Evolutionary conservation across 2,113 vertebrate species (phyloP).

Genomic region (Leuciscus idus): DNA sequence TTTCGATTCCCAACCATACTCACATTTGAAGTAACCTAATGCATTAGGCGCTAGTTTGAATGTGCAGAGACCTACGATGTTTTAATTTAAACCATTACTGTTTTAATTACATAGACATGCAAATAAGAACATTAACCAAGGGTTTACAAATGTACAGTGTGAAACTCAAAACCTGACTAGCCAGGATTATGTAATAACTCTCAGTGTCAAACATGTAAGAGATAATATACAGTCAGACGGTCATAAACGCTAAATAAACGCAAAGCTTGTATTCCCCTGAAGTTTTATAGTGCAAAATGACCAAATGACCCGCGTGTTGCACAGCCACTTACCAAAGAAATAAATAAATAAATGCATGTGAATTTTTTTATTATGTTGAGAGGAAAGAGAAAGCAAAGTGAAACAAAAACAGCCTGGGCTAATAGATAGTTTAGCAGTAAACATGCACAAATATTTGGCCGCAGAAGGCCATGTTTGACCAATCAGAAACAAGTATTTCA

Average conservation of each 20-base stretch:
- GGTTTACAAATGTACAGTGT: not conserved
- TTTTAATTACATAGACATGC: not conserved
- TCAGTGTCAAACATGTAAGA: not conserved
- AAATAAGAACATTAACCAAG: not conserved
- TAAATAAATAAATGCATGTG: not conserved
- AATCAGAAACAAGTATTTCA: not conserved
- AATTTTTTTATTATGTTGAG: not conserved
- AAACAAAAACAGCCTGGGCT: not conserved
- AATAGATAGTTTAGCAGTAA: not conserved
- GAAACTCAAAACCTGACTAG: not conserved
- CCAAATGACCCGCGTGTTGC: not conserved
- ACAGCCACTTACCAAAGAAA: not conserved
- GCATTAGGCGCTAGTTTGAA: not conserved
- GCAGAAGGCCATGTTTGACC: not conserved
- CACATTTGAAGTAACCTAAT: not conserved
- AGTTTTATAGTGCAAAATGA: not conserved
- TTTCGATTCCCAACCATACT: not conserved
- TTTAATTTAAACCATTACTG: not conserved
- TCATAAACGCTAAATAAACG: not conserved
- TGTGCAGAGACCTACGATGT: too few species aligned
- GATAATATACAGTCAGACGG: not conserved
- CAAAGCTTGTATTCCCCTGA: not conserved
- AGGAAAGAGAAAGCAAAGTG: not conserved
- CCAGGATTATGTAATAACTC: not conserved
- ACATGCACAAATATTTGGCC: not conserved